phyloP scores from a whole-genome alignment of 2,797 vertebrate genomes.

The Sorex maritimensis region DNA sequence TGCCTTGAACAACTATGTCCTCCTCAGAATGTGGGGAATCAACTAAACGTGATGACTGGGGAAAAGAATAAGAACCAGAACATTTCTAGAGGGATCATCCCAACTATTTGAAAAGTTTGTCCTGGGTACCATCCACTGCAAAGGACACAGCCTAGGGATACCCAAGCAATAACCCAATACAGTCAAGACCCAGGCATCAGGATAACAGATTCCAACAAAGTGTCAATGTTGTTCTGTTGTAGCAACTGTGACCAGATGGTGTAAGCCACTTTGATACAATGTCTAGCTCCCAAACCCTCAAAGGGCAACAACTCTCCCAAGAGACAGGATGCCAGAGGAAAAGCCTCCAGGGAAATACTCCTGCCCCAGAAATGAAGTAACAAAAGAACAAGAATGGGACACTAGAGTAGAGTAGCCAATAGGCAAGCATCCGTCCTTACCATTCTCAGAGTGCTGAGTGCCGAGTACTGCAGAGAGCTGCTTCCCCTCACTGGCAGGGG shows the following conservation, averaged over 20 bases:
- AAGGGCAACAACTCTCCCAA: not conserved
- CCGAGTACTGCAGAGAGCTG: not conserved
- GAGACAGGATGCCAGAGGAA: not conserved
- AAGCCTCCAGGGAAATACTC: not conserved
- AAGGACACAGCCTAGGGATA: not conserved
- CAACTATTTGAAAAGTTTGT: not conserved
- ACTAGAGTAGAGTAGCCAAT: not conserved
- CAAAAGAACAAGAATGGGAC: not conserved
- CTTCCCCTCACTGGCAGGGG: constrained; percentile 59
- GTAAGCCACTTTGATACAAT: not conserved
- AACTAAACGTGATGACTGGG: not conserved
- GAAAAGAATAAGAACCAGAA: not conserved
- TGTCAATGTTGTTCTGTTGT: not conserved
- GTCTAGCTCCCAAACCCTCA: not conserved
- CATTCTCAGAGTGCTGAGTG: constrained; percentile 84
- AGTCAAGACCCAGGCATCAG: not conserved
- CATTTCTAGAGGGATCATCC: not conserved
- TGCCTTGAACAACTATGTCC: not conserved
- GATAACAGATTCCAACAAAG: not conserved
- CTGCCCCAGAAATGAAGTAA: not conserved
- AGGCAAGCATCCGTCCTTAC: constrained; percentile 80
- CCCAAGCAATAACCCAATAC: not conserved
- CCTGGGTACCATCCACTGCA: not conserved
- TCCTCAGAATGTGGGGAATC: not conserved
- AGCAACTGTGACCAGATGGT: not conserved